Conservation (phyloP, 2,888 invertebrate genomes). For the Eulithis testata region DNA sequence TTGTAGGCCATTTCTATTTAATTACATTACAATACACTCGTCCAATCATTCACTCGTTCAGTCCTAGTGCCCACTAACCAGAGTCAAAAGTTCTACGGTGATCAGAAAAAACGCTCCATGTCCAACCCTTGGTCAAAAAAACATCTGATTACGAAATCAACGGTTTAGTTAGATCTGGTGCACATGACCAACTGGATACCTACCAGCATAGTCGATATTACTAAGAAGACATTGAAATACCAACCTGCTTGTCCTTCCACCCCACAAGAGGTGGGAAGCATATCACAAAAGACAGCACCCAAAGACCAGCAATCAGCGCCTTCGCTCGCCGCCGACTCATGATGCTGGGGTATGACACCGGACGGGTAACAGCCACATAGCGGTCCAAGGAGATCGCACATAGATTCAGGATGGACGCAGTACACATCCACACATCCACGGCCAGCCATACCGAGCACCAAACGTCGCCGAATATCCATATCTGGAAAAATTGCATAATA, state of each 20-base stretch:
- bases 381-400: constrained; percentile 97
- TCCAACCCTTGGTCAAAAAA: too few relatives aligned
- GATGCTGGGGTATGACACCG: constrained; percentile 97
- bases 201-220: too few relatives aligned
- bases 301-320: constrained; percentile 94
- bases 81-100: too few relatives aligned
- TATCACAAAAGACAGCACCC: constrained; percentile 98
- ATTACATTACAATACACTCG: too few relatives aligned
- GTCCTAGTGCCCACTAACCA: too few relatives aligned
- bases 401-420: constrained; percentile 97
- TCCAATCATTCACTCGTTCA: too few relatives aligned
- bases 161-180: too few relatives aligned
- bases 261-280: constrained; percentile 98
- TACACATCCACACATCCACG: constrained; percentile 99
- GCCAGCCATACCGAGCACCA: constrained; percentile 99
- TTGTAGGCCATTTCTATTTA: too few relatives aligned
- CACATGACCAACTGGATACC: too few relatives aligned
- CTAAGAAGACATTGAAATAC: constrained; percentile 9
- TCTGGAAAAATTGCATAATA: constrained; percentile 77
- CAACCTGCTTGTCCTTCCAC: constrained; percentile 89
- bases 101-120: too few relatives aligned
- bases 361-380: constrained; percentile 98
- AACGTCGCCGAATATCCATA: constrained; percentile 98
- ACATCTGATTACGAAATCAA: too few relatives aligned
- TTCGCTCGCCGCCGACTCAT: constrained; percentile 94